These are phyloP conservation scores for Paramormyrops hopkinsi DNA, from an alignment of 2,797 vertebrate genomes.

Conservation along the genomic window DNA sequence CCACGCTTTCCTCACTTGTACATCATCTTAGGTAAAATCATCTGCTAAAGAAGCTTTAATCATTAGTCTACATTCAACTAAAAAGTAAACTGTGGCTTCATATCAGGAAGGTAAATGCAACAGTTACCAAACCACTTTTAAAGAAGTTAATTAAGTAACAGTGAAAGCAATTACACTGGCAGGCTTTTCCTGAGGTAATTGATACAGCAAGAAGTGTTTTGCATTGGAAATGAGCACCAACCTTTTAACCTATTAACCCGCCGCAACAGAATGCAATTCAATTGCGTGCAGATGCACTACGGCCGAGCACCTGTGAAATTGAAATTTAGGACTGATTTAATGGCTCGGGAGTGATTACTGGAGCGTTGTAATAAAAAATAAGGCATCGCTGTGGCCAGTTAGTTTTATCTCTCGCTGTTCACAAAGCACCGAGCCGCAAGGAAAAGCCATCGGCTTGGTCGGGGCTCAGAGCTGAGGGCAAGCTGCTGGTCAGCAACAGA, in stretches of 20 bases:
- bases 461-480: neutral
- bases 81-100: neutral
- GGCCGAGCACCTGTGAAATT: constrained; percentile 37
- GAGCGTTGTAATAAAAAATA: constrained; percentile 23
- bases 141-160: constrained; percentile 24
- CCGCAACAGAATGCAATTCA: constrained; percentile 17
- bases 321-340: constrained; percentile 27
- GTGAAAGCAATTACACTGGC: constrained; percentile 18
- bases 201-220: constrained; percentile 21
- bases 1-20: neutral
- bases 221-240: neutral
- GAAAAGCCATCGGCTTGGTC: neutral
- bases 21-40: neutral
- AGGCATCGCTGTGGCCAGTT: constrained; percentile 18
- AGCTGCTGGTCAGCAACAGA: neutral
- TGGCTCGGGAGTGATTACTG: constrained; percentile 18
- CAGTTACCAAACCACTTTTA: neutral
- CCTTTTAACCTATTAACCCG: constrained; percentile 3
- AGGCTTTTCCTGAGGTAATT: constrained; percentile 27
- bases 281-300: neutral
- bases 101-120: neutral
- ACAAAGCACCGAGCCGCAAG: neutral
- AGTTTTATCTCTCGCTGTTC: constrained; percentile 23
- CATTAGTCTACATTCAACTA: neutral
- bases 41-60: constrained; percentile 7